Evolutionary conservation across 2,113 vertebrate species (phyloP).

Genomic region (Megalops atlanticus): DNA sequence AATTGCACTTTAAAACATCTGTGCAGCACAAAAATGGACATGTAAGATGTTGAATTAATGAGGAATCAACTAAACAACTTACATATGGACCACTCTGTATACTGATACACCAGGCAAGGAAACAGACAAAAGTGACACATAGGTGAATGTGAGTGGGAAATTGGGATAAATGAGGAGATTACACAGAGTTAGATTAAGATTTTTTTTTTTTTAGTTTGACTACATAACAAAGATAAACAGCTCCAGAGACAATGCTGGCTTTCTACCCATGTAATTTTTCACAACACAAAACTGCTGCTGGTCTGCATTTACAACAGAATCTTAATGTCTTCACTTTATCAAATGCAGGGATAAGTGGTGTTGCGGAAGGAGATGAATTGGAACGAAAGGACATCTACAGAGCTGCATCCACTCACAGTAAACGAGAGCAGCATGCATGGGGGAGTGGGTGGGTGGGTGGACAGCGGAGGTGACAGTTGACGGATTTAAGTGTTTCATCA

Average conservation of each 20-base stretch:
- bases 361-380: neutral
- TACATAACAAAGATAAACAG: constrained; percentile 21
- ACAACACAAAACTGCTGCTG: neutral
- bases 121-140: too few species aligned
- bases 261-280: neutral
- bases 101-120: too few species aligned
- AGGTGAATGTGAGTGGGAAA: too few species aligned
- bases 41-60: too few species aligned
- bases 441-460: neutral
- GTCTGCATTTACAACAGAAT: neutral
- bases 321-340: constrained; percentile 13
- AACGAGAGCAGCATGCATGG: neutral
- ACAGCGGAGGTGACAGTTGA: neutral
- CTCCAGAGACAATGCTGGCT: neutral
- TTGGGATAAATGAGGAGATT: constrained; percentile 4
- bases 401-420: neutral
- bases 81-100: too few species aligned
- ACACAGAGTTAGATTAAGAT: neutral
- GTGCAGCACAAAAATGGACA: too few species aligned
- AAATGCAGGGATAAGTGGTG: neutral
- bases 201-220: constrained; percentile 8
- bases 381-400: neutral
- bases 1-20: too few species aligned
- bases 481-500: neutral
- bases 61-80: too few species aligned